Conservation (phyloP, 2,888 invertebrate genomes). For the Panopea generosa region DNA sequence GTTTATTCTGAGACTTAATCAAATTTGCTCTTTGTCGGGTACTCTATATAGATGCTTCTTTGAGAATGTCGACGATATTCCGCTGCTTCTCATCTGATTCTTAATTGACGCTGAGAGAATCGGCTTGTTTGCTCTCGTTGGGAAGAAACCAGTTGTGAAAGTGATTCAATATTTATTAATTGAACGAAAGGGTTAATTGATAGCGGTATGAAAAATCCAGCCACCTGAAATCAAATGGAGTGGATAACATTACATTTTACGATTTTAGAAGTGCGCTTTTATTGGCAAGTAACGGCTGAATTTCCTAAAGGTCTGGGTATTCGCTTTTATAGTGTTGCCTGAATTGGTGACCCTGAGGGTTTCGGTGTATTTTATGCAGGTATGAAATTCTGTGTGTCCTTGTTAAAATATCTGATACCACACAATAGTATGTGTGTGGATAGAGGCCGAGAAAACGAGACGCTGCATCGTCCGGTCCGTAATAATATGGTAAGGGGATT, state of each 20-base stretch:
- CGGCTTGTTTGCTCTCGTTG: constrained; percentile 42
- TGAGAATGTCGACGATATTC: not conserved
- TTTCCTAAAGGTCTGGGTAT: too few species aligned
- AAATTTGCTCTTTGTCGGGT: constrained; percentile 11
- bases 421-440: too few species aligned
- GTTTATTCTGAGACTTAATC: constrained; percentile 16
- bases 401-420: too few species aligned
- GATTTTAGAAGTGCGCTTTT: constrained; percentile 15
- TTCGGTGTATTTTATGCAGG: too few species aligned
- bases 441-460: too few species aligned
- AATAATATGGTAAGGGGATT: too few species aligned
- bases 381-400: too few species aligned
- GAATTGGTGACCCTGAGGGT: too few species aligned
- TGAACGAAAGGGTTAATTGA: constrained; percentile 43
- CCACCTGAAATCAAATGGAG: constrained; percentile 32
- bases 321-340: too few species aligned
- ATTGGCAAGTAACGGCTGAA: constrained; percentile 1
- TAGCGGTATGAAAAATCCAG: constrained; percentile 10
- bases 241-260: constrained; percentile 21
- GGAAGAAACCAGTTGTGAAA: constrained; percentile 49
- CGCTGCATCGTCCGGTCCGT: too few species aligned
- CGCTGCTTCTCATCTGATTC: not conserved
- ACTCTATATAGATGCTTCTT: constrained; percentile 27
- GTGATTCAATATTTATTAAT: constrained; percentile 54
- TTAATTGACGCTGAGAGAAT: constrained; percentile 15